Evolutionary conservation across 2,113 vertebrate species (phyloP).

Genomic region (Vireo altiloquus): DNA sequence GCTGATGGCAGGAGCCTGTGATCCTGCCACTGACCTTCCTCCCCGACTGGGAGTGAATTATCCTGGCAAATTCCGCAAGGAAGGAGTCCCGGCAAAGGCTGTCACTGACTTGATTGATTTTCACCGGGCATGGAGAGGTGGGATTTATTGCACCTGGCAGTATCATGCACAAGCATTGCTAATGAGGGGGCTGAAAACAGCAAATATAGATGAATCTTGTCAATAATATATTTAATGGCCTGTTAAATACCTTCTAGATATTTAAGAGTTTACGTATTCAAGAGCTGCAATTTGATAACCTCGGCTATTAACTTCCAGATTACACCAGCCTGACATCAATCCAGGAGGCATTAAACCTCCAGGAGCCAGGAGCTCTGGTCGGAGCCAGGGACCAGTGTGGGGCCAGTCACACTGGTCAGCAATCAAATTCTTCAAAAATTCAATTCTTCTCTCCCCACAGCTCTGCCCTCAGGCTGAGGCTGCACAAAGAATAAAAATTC

Average conservation of each 20-base stretch:
- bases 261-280: constrained; percentile 17
- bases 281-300: constrained; percentile 20
- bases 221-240: constrained; percentile 26
- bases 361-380: background rate
- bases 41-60: background rate
- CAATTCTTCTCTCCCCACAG: background rate
- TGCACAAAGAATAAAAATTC: background rate
- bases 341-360: background rate
- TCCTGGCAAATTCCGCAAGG: background rate
- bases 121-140: background rate
- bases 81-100: background rate
- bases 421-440: background rate
- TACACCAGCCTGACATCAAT: background rate
- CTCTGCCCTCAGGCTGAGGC: background rate
- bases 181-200: constrained; percentile 25
- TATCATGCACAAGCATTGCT: constrained; percentile 2
- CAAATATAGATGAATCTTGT: constrained; percentile 23
- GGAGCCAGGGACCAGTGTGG: background rate
- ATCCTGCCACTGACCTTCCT: background rate
- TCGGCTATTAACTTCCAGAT: background rate
- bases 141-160: constrained; percentile 50
- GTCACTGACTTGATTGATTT: constrained; percentile 30
- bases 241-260: constrained; percentile 41
- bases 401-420: background rate
- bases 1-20: background rate